Percentiles rank a stretch among this genome's conserved stretches.
Conservation (phyloP, 1,140 invertebrate species). For the Calephelis virginiensis region DNA sequence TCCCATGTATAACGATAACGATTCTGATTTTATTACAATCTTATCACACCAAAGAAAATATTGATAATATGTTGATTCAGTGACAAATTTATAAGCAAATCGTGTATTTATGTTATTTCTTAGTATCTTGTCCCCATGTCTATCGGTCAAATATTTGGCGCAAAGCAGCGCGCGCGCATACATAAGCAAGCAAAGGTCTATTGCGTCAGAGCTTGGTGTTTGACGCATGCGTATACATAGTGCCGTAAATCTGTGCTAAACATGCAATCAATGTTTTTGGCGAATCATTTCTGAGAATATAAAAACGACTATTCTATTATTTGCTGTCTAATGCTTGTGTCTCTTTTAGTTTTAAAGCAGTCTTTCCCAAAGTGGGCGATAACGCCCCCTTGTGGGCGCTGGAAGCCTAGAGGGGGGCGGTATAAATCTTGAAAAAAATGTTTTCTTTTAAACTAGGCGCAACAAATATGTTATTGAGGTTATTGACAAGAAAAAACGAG, state of each 20-base stretch:
- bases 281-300: conserved; percentile 18
- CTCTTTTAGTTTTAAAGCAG: too few species aligned
- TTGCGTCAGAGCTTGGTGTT: conserved; percentile 28
- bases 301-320: conserved; percentile 7
- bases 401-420: too few species aligned
- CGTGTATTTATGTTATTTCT: conserved; percentile 18
- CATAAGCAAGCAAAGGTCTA: conserved; percentile 20
- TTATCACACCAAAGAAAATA: too few species aligned
- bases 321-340: background rate
- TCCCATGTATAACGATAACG: too few species aligned
- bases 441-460: too few species aligned
- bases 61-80: conserved; percentile 4
- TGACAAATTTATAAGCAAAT: conserved; percentile 12
- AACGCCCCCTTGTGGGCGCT: too few species aligned
- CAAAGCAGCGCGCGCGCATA: conserved; percentile 27
- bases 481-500: too few species aligned
- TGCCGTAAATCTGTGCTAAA: conserved; percentile 27
- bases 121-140: conserved; percentile 24
- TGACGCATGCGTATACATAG: conserved; percentile 32
- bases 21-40: too few species aligned
- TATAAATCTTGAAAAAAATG: too few species aligned
- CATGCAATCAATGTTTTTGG: conserved; percentile 34
- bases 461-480: too few species aligned
- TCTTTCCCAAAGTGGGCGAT: too few species aligned
- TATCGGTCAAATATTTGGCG: conserved; percentile 31